Evolutionary conservation across 2,888 invertebrate species (phyloP).

Genomic region (Catocala sponsa): DNA sequence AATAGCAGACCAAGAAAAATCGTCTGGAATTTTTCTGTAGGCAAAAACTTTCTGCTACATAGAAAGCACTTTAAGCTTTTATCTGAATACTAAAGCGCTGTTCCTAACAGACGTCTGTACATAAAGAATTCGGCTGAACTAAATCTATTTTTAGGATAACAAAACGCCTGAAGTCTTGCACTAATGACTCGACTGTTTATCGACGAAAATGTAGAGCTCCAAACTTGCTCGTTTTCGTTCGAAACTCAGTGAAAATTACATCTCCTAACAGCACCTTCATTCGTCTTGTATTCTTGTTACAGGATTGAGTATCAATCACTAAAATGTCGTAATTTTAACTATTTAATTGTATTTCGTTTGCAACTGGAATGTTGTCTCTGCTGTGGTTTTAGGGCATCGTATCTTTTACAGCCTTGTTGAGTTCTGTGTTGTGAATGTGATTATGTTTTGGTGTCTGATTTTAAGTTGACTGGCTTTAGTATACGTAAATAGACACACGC

Average conservation of each 20-base stretch:
- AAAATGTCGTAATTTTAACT: not conserved
- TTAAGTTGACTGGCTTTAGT: too few species aligned
- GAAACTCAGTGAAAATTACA: slow-evolving; percentile 14
- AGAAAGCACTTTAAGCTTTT: not conserved
- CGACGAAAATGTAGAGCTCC: slow-evolving; percentile 7
- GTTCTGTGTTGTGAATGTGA: too few species aligned
- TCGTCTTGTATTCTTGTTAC: not conserved
- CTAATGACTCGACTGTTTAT: slow-evolving; percentile 45
- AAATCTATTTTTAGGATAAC: slow-evolving; percentile 33
- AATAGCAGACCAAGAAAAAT: too few species aligned
- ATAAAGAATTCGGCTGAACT: slow-evolving; percentile 36
- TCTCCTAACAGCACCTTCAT: not conserved
- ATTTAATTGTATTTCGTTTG: not conserved
- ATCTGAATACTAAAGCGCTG: not conserved
- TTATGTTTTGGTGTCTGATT: too few species aligned
- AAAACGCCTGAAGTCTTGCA: slow-evolving; percentile 16
- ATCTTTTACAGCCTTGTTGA: too few species aligned
- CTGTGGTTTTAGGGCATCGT: not conserved
- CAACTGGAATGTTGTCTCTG: not conserved
- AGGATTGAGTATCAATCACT: slow-evolving; percentile 1
- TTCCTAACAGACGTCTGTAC: slow-evolving; percentile 19
- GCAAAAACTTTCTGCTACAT: not conserved
- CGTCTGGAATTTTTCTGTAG: not conserved
- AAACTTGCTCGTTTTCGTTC: slow-evolving; percentile 6
- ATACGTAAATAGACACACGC: too few species aligned